phyloP scores from a whole-genome alignment of 2,797 vertebrate species.

The Oreochromis mossambicus region DNA sequence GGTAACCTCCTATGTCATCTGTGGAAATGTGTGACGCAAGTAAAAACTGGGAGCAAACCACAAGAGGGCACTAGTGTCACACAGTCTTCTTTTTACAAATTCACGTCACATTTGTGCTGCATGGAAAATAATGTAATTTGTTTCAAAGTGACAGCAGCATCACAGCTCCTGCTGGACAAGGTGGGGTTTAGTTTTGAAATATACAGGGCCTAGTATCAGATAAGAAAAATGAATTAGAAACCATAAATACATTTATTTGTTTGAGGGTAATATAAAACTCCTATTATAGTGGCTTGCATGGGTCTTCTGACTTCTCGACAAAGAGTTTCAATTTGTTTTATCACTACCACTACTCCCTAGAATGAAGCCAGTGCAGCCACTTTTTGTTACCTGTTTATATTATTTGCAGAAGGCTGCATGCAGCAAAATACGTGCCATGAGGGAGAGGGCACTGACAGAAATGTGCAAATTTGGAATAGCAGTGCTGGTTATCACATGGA shows the following conservation, averaged over 20 bases:
- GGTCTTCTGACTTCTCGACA: constrained; percentile 47
- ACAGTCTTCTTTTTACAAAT: background rate
- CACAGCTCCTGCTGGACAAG: constrained; percentile 16
- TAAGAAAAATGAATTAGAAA: constrained; percentile 34
- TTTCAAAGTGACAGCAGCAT: constrained; percentile 13
- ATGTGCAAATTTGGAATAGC: constrained; percentile 26
- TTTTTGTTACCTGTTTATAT: constrained; percentile 56
- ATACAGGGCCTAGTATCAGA: constrained; percentile 15
- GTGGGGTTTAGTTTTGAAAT: constrained; percentile 23
- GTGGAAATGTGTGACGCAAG: background rate
- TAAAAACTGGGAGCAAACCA: constrained; percentile 11
- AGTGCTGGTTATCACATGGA: constrained; percentile 3
- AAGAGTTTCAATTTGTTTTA: constrained; percentile 69
- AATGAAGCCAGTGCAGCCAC: constrained; percentile 29
- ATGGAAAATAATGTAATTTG: constrained; percentile 30
- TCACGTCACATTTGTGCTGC: constrained; percentile 23
- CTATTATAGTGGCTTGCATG: constrained; percentile 52
- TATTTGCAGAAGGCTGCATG: constrained; percentile 41
- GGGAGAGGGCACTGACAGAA: background rate
- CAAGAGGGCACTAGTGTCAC: constrained; percentile 69
- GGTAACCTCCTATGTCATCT: background rate
- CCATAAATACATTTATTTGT: constrained; percentile 47
- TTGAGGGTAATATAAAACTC: constrained; percentile 45
- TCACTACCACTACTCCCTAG: constrained; percentile 26
- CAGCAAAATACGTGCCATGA: constrained; percentile 39